Base-by-base conservation (phyloP, 2,888 invertebrate genomes). In the Sinelater perroti region DNA sequence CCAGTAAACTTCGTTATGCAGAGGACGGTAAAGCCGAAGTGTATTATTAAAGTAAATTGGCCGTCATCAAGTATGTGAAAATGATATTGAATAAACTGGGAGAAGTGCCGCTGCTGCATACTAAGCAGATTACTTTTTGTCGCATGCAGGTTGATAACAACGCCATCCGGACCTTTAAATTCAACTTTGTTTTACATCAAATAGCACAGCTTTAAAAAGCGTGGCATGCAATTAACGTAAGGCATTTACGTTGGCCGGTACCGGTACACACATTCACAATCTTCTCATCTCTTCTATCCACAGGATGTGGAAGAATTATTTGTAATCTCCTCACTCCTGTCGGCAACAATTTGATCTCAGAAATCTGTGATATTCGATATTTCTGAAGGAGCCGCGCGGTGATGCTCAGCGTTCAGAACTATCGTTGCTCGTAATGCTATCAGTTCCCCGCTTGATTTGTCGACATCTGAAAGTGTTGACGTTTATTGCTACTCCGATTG, bases 31-130 rank as follows among this genome's bases (percentile, higher is more conserved):
- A 31, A 42, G n/a, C 21, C 31, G 14, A 20, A 47, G 49, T 18
- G 30, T 47, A 42, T 49, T 55, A 55, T 55, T 55, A 55, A 38
- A 40, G 47, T 40, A 46, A 55, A 55, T 55, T 49, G 49, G 49
- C 38, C 38, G 38, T 38, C 33, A 49, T 55, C 47, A 49, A 31
- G 55, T 55, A 55, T 47, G 40, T 49, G 49, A 55, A 55, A 55
- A 55, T 55, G 30, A 33, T 55, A 33, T 49, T 49, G 49, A 47
- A 49, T 55, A 49, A 55, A 55, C 40, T 17, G 28, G 33, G 42
- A 40, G 26, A 18, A 16, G 16, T 14, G 2, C 17, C 35, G 24
- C 17, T 42, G 24, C 4, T 18, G 42, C 47, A 49, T 55, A 49
- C 49, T 42, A 47, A 49, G 16, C 18, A 20, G 21, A 17, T 30